phyloP scores from a whole-genome alignment of 2,113 vertebrate species.

The Tragelaphus imberbis region DNA sequence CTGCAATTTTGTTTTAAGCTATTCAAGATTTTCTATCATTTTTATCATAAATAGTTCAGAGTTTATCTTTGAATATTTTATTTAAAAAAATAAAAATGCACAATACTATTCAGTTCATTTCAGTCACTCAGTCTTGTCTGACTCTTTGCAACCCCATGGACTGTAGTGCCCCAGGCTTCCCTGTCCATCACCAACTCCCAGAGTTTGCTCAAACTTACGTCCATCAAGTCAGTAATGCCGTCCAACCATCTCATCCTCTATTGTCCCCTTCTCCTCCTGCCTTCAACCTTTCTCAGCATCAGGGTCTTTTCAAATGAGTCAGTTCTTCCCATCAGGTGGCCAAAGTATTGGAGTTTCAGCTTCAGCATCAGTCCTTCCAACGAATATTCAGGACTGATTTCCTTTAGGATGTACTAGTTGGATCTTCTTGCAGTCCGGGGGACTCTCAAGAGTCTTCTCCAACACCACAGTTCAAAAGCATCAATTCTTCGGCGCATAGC shows the following conservation, averaged over 20 bases:
- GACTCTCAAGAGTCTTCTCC: background rate
- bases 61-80: background rate
- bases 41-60: background rate
- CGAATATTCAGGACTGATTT: background rate
- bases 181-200: background rate
- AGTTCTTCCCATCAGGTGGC: background rate
- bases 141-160: background rate
- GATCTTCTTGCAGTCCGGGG: background rate
- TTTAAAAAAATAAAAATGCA: background rate
- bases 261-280: background rate
- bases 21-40: background rate
- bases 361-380: background rate
- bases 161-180: background rate
- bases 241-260: background rate
- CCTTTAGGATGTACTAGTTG: background rate
- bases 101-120: background rate
- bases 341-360: background rate
- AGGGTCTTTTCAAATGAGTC: background rate
- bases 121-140: background rate
- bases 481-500: accelerated
- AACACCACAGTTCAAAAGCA: background rate
- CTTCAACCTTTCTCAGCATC: background rate
- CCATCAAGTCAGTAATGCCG: accelerated
- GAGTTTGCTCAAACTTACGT: background rate
- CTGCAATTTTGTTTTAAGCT: background rate